Percentiles rank a stretch among this genome's conserved stretches.
These are phyloP conservation scores for Nasonovia ribisnigri DNA, from an alignment of 2,888 invertebrate genomes.

Conservation along the genomic window DNA sequence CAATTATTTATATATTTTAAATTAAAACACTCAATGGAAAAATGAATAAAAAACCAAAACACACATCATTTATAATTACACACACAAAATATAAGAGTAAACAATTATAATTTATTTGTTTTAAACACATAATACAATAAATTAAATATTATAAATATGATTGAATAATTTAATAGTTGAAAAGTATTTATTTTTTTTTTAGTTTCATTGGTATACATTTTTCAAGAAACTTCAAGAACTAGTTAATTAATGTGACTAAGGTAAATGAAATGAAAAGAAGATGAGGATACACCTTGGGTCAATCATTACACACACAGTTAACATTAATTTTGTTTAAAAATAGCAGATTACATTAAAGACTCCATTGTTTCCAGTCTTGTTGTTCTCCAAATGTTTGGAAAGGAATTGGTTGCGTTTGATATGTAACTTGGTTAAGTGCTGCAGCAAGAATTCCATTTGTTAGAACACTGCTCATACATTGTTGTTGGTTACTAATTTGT, in stretches of 20 bases:
- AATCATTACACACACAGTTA: conserved; percentile 49
- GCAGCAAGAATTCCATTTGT: conserved; percentile 60
- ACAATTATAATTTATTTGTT: conserved; percentile 58
- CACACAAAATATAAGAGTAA: conserved; percentile 56
- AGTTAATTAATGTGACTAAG: conserved; percentile 53
- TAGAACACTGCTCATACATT: conserved; percentile 56
- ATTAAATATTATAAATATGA: conserved; percentile 51
- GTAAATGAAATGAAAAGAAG: conserved; percentile 27
- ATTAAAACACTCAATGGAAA: conserved; percentile 52
- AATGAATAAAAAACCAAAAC: conserved; percentile 45
- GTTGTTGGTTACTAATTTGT: conserved; percentile 56
- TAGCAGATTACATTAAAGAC: conserved; percentile 55
- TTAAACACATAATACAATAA: conserved; percentile 47
- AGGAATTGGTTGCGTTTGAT: conserved; percentile 58
- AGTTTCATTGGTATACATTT: conserved; percentile 1
- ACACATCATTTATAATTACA: conserved; percentile 56
- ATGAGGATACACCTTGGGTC: not conserved
- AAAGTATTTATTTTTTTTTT: conserved; percentile 21
- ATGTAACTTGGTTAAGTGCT: conserved; percentile 61
- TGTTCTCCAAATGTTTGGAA: conserved; percentile 60
- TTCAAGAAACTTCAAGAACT: no score
- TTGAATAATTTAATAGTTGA: conserved; percentile 34
- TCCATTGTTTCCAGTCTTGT: conserved; percentile 64
- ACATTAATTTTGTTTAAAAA: conserved; percentile 51
- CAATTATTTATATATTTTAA: conserved; percentile 28